These are phyloP conservation scores for Macropodus opercularis DNA, from an alignment of 2,797 vertebrate species.

Conservation along the genomic window DNA sequence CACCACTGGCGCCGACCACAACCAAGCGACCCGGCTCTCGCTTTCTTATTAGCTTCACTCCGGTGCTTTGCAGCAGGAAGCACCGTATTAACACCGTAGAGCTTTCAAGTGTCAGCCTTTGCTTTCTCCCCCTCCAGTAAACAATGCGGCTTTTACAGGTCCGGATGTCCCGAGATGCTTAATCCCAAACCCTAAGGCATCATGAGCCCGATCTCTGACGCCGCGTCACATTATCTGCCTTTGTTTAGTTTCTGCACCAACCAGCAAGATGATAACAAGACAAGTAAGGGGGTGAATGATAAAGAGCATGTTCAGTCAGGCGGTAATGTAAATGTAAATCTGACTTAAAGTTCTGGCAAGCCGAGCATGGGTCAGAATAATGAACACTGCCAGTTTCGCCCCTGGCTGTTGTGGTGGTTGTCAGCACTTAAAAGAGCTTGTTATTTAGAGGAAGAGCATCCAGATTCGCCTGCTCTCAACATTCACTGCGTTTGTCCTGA, in stretches of 20 bases:
- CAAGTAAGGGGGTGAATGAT: slow-evolving; percentile 7
- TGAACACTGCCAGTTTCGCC: slow-evolving; percentile 52
- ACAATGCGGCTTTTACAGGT: slow-evolving; percentile 32
- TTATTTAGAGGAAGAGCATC: slow-evolving; percentile 51
- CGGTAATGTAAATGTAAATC: slow-evolving; percentile 50
- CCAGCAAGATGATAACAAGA: slow-evolving; percentile 42
- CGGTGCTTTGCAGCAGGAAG: slow-evolving; percentile 11
- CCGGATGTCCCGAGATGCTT: slow-evolving; percentile 39
- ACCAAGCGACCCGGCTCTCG: slow-evolving; percentile 1
- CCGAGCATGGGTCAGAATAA: slow-evolving; percentile 59
- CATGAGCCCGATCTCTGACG: slow-evolving; percentile 26
- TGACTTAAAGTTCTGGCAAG: slow-evolving; percentile 51
- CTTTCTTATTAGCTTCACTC: slow-evolving; percentile 22
- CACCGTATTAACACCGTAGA: no score
- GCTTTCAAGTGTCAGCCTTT: slow-evolving; percentile 17
- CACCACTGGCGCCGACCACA: not conserved
- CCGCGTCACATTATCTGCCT: slow-evolving; percentile 47
- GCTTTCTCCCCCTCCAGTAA: slow-evolving; percentile 1
- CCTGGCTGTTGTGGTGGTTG: slow-evolving; percentile 59
- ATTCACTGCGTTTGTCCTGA: slow-evolving; percentile 48
- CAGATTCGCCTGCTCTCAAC: slow-evolving; percentile 37
- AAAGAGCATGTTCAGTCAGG: slow-evolving; percentile 42
- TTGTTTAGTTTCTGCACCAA: slow-evolving; percentile 29
- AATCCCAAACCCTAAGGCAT: slow-evolving; percentile 43
- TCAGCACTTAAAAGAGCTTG: slow-evolving; percentile 58